Conservation (phyloP, 2,113 vertebrate genomes). For the Catagonus wagneri region DNA sequence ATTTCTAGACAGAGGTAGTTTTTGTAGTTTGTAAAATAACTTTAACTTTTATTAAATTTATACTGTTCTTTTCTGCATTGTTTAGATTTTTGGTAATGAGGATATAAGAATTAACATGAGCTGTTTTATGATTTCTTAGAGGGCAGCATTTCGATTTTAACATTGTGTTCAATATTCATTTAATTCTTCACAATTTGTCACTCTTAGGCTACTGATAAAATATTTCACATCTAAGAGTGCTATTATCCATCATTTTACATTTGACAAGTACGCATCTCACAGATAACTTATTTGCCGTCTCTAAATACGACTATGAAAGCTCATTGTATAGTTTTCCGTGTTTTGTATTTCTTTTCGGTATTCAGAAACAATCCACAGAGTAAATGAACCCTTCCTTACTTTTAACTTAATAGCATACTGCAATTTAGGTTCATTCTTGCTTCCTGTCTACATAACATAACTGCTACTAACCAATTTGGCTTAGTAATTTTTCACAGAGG, state of each 20-base stretch:
- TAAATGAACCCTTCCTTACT: not conserved
- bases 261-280: not conserved
- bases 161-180: not conserved
- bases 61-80: not conserved
- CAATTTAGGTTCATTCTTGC: not conserved
- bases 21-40: not conserved
- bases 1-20: not conserved
- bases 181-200: not conserved
- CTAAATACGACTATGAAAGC: not conserved
- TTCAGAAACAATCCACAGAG: not conserved
- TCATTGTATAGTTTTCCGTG: not conserved
- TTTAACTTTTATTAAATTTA: conserved; percentile 8
- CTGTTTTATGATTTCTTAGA: not conserved
- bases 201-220: not conserved
- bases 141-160: conserved; percentile 22
- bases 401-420: conserved; percentile 36
- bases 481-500: conserved; percentile 11
- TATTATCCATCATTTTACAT: not conserved
- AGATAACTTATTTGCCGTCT: not conserved
- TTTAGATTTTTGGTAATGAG: not conserved
- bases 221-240: not conserved
- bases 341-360: not conserved
- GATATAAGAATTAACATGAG: not conserved
- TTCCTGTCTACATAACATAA: conserved; percentile 51
- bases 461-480: not conserved